phyloP scores from a whole-genome alignment of 2,113 vertebrate species.

The Scartelaos histophorus region DNA sequence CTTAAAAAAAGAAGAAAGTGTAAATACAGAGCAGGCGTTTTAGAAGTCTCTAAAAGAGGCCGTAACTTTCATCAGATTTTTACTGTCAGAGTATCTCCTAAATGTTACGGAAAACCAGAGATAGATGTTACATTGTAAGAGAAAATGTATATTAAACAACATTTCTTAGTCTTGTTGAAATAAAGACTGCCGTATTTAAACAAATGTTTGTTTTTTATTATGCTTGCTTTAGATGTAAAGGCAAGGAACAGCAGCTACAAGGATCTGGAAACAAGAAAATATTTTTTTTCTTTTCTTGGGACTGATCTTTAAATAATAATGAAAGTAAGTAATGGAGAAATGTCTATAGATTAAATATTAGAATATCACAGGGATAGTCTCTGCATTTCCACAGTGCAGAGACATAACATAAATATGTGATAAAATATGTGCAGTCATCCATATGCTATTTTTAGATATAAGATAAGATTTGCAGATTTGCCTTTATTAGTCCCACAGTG shows the following conservation, averaged over 20 bases:
- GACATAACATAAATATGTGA: too few relatives aligned
- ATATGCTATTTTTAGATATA: too few relatives aligned
- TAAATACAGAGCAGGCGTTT: slow-evolving; percentile 77
- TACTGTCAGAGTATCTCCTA: slow-evolving; percentile 77
- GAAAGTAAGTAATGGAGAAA: too few relatives aligned
- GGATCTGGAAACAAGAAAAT: neutral
- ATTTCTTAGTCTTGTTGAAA: slow-evolving; percentile 82
- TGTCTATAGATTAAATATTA: too few relatives aligned
- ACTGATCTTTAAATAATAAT: too few relatives aligned
- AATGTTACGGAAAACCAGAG: slow-evolving; percentile 72
- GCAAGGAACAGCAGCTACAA: neutral
- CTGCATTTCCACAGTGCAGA: too few relatives aligned
- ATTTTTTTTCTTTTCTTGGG: too few relatives aligned
- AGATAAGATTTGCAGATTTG: too few relatives aligned
- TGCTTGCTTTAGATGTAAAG: neutral
- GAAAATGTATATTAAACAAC: slow-evolving; percentile 82
- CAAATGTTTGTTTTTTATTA: slow-evolving; percentile 35
- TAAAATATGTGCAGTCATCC: too few relatives aligned
- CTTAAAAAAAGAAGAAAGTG: slow-evolving; percentile 58
- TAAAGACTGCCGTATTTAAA: slow-evolving; percentile 85
- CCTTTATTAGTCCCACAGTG: too few relatives aligned
- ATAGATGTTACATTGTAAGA: slow-evolving; percentile 81
- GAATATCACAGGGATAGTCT: too few relatives aligned
- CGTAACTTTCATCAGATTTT: slow-evolving; percentile 75
- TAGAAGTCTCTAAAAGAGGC: slow-evolving; percentile 82